These are phyloP conservation scores for Calephelis virginiensis DNA, from an alignment of 1,140 invertebrate species.

Conservation along the genomic window DNA sequence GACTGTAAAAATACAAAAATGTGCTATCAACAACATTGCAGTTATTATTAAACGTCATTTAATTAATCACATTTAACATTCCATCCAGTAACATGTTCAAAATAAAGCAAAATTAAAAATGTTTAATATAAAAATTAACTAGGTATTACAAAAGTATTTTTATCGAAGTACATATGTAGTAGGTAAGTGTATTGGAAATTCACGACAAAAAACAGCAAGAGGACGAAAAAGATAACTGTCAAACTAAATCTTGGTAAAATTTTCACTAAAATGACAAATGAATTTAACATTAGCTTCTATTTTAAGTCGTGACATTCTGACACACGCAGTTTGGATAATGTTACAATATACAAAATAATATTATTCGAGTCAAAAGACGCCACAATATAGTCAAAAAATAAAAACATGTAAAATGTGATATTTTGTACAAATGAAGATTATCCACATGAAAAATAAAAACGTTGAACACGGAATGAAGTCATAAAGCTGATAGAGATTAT, in stretches of 20 bases:
- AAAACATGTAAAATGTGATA: slow-evolving; percentile 6
- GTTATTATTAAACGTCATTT: not conserved
- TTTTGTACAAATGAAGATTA: slow-evolving; percentile 21
- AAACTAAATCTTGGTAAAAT: not conserved
- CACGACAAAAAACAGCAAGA: not conserved
- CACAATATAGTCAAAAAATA: slow-evolving; percentile 7
- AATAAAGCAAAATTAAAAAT: slow-evolving; percentile 2
- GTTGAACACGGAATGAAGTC: slow-evolving; percentile 7
- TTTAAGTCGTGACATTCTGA: not conserved
- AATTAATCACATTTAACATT: slow-evolving; percentile 6
- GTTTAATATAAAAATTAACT: slow-evolving; percentile 3
- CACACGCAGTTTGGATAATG: not conserved
- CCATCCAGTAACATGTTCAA: not conserved
- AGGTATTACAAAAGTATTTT: slow-evolving; percentile 1
- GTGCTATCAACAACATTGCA: slow-evolving; percentile 4
- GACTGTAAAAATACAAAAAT: slow-evolving; percentile 16
- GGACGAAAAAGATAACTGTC: too few relatives aligned
- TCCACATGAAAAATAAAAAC: not conserved
- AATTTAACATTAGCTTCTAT: not conserved
- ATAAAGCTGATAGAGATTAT: slow-evolving; percentile 13
- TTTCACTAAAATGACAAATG: not conserved
- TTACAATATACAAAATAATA: slow-evolving; percentile 1
- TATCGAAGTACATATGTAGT: not conserved
- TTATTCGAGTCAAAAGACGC: slow-evolving; percentile 10
- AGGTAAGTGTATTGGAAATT: not conserved